Evolutionary conservation across 2,888 invertebrate genomes (phyloP), one percentile per base, ranked within the genome.

Genomic region (Sylvicola cinctus): DNA sequence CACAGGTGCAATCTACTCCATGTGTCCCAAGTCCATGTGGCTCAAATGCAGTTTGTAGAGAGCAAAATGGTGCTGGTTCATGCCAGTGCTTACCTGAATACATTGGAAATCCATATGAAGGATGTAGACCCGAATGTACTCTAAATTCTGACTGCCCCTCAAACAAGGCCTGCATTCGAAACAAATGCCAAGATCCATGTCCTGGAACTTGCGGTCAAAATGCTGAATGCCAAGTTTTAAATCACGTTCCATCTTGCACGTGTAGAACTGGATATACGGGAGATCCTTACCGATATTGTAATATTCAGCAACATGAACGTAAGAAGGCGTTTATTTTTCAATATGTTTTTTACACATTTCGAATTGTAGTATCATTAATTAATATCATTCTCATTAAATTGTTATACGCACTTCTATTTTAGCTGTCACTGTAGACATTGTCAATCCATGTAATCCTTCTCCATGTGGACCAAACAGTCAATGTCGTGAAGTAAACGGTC

Each of bases 401-500:
- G n/a, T n/a, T 20, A 20, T 20, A 6, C 14, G 10, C n/a, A n/a
- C n/a, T n/a, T n/a, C n/a, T n/a, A n/a, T n/a, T n/a, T n/a, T n/a
- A n/a, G n/a, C n/a, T n/a, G 56, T 47, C 2, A 50, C 55, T 4
- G 45, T 49, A 3, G 55, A 55, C 38, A 43, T 58, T 11, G 5
- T 32, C 48, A 56, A 15, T 23, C 68, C 69, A 42, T 80, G 79
- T 44, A 58, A 66, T 42, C 77, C 78, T n/a, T 71, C 70, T 37
- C 80, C 81, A 12, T 87, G 87, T 52, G 84, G 83, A 31, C 57
- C 72, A 16, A 80, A 79, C 50, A 74, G 83, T 15, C 61, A 66
- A 42, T 85, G 84, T 49, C 64, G 62, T 46, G 69, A 68, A 46
- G 68, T 65, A 43, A 65, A 62, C 45, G 66, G 63, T 35, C 68